Percentiles rank a stretch among this genome's conserved stretches.
Conservation (phyloP, 2,888 invertebrate species). For the Ernsta delagoae region DNA sequence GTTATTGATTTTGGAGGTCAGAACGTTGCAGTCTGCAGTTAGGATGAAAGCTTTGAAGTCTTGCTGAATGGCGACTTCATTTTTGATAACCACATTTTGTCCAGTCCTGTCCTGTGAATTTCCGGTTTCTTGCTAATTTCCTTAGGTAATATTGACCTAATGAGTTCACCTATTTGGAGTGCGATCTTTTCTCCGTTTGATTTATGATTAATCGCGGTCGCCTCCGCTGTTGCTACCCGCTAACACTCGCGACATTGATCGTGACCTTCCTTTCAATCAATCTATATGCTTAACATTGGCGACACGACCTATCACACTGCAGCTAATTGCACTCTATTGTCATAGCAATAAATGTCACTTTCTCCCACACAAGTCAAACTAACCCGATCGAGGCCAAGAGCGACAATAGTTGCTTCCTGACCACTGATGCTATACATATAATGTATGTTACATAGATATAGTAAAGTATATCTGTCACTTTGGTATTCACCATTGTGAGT, state of each 20-base stretch:
- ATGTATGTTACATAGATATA: no score
- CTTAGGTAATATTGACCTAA: no score
- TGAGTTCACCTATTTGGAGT: no score
- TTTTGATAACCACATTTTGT: no score
- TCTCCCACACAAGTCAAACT: slow-evolving; percentile 31
- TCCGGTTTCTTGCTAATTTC: no score
- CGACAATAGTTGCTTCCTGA: slow-evolving; percentile 43
- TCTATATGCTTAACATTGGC: slow-evolving; percentile 30
- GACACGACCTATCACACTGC: slow-evolving; percentile 33
- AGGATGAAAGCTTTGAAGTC: no score
- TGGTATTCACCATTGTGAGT: slow-evolving; percentile 18
- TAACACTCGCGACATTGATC: background rate
- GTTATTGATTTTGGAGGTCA: background rate
- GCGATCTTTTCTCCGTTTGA: no score
- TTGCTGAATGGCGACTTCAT: no score
- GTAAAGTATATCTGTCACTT: no score
- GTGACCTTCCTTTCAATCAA: slow-evolving; percentile 41
- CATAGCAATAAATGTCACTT: slow-evolving; percentile 25
- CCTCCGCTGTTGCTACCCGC: slow-evolving; percentile 12
- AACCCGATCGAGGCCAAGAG: slow-evolving; percentile 44
- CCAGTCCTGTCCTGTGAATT: no score
- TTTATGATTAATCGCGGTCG: background rate
- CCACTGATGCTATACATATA: slow-evolving; percentile 9
- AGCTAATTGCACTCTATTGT: slow-evolving; percentile 35
- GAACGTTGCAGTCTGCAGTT: no score